phyloP scores from a whole-genome alignment of 2,113 vertebrate genomes.

The Siniperca knerii region DNA sequence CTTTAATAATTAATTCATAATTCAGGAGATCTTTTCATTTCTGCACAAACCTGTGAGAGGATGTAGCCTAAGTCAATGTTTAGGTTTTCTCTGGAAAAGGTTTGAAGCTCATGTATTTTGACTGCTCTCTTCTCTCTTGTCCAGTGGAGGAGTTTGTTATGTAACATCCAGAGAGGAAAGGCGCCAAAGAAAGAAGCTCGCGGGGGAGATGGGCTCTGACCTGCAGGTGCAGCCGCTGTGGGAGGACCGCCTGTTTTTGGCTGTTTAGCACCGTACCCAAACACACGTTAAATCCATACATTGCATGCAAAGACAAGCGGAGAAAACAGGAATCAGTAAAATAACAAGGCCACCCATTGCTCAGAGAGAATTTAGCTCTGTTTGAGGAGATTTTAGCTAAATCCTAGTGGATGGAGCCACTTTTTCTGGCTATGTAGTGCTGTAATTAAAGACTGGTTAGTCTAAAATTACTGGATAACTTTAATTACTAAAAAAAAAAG shows the following conservation, averaged over 20 bases:
- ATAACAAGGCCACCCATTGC: background rate
- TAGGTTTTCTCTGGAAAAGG: background rate
- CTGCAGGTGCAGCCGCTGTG: conserved; percentile 62
- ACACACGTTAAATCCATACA: conserved; percentile 8
- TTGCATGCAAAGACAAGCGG: background rate
- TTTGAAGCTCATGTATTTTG: conserved; percentile 44
- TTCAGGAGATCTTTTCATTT: background rate
- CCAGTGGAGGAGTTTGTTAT: conserved; percentile 48
- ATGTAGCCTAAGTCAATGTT: background rate
- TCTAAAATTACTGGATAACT: background rate
- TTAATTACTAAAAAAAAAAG: background rate
- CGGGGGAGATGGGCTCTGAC: conserved; percentile 46
- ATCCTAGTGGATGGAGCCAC: background rate
- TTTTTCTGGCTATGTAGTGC: background rate
- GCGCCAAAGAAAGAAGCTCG: conserved; percentile 26
- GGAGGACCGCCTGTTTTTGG: conserved; percentile 39
- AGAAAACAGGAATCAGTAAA: background rate
- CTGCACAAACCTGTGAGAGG: background rate
- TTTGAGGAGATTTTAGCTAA: conserved; percentile 7
- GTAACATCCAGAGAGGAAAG: conserved; percentile 42
- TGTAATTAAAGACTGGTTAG: background rate
- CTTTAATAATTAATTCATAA: background rate
- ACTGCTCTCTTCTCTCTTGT: conserved; percentile 24
- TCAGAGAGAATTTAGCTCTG: background rate
- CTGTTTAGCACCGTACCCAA: conserved; percentile 14